Percentiles rank a stretch among this genome's conserved stretches.
Evolutionary conservation across 2,888 invertebrate genomes (phyloP).

Genomic region (Aleiodes alternator): DNA sequence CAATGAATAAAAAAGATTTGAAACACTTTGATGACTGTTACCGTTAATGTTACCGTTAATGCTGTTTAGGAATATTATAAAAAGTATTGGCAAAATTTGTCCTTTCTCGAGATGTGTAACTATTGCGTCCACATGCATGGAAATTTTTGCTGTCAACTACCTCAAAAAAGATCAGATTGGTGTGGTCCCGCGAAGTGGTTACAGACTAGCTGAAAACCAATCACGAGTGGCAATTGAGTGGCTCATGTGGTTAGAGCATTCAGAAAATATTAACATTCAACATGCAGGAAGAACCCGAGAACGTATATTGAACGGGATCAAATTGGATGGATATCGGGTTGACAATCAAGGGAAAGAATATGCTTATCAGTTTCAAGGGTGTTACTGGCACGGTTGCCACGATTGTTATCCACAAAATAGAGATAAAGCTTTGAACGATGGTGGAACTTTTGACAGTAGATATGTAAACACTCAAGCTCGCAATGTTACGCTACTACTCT

Average conservation of each 20-base stretch:
- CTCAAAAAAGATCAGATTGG: no score
- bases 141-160: no score
- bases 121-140: no score
- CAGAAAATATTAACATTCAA: not conserved
- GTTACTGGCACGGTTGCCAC: conserved; percentile 6
- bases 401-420: not conserved
- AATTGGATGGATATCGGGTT: not conserved
- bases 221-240: not conserved
- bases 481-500: not conserved
- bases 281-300: conserved; percentile 5
- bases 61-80: no score
- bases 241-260: conserved; percentile 3
- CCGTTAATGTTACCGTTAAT: no score
- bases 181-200: not conserved
- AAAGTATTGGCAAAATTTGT: no score
- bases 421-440: no score
- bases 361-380: not conserved
- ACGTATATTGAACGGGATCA: not conserved
- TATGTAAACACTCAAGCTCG: not conserved
- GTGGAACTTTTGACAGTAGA: no score
- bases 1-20: no score
- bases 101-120: no score
- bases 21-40: no score
- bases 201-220: not conserved
- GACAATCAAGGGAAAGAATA: not conserved